phyloP scores from a whole-genome alignment of 2,888 invertebrate genomes.

The Dasysyrphus tricinctus region DNA sequence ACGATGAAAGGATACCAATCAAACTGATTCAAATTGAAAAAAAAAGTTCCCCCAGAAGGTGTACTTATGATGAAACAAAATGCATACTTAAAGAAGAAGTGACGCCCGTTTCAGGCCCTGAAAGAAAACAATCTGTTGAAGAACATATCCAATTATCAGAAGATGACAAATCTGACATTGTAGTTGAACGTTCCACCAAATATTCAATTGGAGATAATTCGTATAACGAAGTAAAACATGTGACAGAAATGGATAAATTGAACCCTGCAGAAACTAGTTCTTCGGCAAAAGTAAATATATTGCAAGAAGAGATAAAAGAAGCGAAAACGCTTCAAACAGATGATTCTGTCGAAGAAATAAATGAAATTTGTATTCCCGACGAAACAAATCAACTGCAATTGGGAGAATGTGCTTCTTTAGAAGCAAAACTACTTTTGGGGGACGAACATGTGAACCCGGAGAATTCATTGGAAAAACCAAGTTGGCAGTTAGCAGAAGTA shows the following conservation, averaged over 20 bases:
- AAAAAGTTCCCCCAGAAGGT: neutral
- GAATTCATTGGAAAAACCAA: neutral
- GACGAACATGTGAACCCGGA: neutral
- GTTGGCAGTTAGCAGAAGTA: neutral
- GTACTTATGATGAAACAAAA: neutral
- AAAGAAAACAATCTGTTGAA: neutral
- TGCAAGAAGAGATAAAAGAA: neutral
- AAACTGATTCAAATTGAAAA: neutral
- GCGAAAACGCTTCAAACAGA: neutral
- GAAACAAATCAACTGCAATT: neutral
- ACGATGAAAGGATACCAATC: neutral
- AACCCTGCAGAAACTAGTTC: neutral
- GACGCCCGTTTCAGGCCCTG: neutral
- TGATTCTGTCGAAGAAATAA: too few species aligned
- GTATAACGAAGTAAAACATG: neutral
- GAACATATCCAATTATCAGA: neutral
- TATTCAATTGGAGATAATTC: neutral
- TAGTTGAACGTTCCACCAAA: neutral
- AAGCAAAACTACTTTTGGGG: neutral
- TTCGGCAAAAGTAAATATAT: neutral
- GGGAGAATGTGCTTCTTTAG: neutral
- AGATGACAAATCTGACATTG: neutral
- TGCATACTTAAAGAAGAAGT: neutral
- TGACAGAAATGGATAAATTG: neutral
- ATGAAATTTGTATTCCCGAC: neutral